These are phyloP conservation scores for Protula sp. DNA, from an alignment of 2,888 invertebrate species.

Conservation along the genomic window DNA sequence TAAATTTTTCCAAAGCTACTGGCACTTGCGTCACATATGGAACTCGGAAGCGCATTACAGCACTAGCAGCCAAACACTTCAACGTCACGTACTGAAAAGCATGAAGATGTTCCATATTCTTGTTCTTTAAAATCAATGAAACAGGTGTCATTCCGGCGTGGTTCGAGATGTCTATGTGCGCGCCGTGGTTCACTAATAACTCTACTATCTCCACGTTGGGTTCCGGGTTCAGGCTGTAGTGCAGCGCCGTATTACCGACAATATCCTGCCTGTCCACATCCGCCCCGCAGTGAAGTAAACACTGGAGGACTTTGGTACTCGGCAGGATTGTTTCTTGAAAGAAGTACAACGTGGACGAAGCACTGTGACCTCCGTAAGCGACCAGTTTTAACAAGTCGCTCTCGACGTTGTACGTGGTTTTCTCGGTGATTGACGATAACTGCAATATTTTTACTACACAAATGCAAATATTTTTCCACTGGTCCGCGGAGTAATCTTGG, in stretches of 20 bases:
- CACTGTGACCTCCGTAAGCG: constrained; percentile 55
- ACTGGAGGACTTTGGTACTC: constrained; percentile 63
- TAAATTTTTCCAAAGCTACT: constrained; percentile 12
- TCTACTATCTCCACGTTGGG: constrained; percentile 51
- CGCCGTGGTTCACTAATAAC: constrained; percentile 66
- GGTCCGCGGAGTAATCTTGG: background rate
- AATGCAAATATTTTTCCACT: background rate
- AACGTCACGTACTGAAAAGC: constrained; percentile 64
- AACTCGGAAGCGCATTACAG: constrained; percentile 65
- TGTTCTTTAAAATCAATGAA: constrained; percentile 63
- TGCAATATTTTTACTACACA: constrained; percentile 55
- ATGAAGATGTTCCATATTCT: constrained; percentile 50
- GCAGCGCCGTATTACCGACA: constrained; percentile 71
- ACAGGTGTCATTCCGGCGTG: constrained; percentile 68
- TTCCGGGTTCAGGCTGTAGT: constrained; percentile 46
- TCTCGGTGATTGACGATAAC: constrained; percentile 59
- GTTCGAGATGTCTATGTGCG: constrained; percentile 82
- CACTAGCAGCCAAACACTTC: constrained; percentile 77
- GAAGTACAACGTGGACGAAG: constrained; percentile 14
- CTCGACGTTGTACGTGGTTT: constrained; percentile 60
- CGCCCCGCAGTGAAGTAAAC: constrained; percentile 73
- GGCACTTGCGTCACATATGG: constrained; percentile 66
- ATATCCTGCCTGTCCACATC: constrained; percentile 70
- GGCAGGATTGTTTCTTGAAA: constrained; percentile 59
- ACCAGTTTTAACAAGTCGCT: constrained; percentile 78